Evolutionary conservation across 2,888 invertebrate genomes (phyloP).

Genomic region (Hypercompe scribonia): DNA sequence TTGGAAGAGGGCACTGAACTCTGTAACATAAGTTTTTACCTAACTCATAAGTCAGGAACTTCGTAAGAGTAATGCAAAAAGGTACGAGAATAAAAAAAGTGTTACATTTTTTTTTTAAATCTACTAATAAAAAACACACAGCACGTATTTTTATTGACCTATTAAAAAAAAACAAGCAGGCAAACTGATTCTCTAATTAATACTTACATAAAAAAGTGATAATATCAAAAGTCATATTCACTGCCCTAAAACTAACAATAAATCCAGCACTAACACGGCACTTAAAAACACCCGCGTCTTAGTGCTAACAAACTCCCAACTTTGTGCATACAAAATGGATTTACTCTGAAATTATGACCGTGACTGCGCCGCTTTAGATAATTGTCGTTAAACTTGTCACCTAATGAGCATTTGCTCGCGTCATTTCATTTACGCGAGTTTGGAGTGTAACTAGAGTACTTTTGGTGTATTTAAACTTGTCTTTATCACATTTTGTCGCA

Average conservation of each 20-base stretch:
- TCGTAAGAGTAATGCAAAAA: too few relatives aligned
- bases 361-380: slow-evolving; percentile 69
- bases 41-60: too few relatives aligned
- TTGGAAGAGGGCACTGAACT: too few relatives aligned
- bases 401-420: slow-evolving; percentile 71
- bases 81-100: too few relatives aligned
- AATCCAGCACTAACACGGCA: slow-evolving; percentile 59
- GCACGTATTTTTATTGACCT: too few relatives aligned
- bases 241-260: slow-evolving; percentile 53
- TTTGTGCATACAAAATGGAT: slow-evolving; percentile 79
- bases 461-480: slow-evolving; percentile 3
- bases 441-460: slow-evolving; percentile 16
- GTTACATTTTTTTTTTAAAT: too few relatives aligned
- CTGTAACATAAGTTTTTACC: too few relatives aligned
- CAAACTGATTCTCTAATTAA: too few relatives aligned
- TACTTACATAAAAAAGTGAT: background rate
- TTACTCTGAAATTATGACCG: slow-evolving; percentile 76
- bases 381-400: slow-evolving; percentile 76
- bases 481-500: background rate
- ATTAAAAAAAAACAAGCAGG: too few relatives aligned
- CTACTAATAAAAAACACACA: too few relatives aligned
- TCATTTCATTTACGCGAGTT: slow-evolving; percentile 53
- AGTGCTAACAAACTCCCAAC: slow-evolving; percentile 65
- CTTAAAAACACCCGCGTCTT: slow-evolving; percentile 72
- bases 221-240: background rate